A percentile compares a stretch with the other conserved stretches of the same genome.
Evolutionary conservation across 2,113 vertebrate species (phyloP).

Genomic region (Nicator chloris): DNA sequence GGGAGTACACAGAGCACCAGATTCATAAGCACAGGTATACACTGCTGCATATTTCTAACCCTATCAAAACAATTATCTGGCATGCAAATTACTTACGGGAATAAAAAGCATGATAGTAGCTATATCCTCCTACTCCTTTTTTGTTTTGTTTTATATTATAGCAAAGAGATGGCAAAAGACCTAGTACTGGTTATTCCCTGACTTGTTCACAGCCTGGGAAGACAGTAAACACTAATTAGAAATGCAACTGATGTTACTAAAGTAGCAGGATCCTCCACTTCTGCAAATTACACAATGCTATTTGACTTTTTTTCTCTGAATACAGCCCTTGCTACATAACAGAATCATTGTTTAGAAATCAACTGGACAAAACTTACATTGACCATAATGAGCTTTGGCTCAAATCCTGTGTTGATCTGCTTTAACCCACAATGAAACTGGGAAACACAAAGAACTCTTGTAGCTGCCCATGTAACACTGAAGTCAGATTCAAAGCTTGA

Average conservation of each 20-base stretch:
- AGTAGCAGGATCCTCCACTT: background rate
- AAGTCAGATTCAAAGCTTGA: background rate
- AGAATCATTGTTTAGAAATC: background rate
- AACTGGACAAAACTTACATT: conserved; percentile 10
- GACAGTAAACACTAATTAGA: background rate
- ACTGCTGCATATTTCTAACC: background rate
- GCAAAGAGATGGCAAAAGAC: background rate
- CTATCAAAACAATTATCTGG: background rate
- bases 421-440: background rate
- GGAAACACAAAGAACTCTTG: conserved; percentile 9
- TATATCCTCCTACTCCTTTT: background rate
- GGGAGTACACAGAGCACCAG: background rate
- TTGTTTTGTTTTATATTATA: background rate
- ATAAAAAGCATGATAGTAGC: background rate
- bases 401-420: conserved; percentile 29
- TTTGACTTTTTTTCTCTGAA: background rate
- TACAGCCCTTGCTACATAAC: background rate
- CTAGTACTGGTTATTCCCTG: background rate
- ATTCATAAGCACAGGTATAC: background rate
- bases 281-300: background rate
- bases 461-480: background rate
- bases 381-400: conserved; percentile 33
- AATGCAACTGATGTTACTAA: background rate
- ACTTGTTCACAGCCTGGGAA: background rate
- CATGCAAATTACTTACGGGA: background rate